Conservation (phyloP, 2,888 invertebrate genomes). For the Chloroclystis v-ata region DNA sequence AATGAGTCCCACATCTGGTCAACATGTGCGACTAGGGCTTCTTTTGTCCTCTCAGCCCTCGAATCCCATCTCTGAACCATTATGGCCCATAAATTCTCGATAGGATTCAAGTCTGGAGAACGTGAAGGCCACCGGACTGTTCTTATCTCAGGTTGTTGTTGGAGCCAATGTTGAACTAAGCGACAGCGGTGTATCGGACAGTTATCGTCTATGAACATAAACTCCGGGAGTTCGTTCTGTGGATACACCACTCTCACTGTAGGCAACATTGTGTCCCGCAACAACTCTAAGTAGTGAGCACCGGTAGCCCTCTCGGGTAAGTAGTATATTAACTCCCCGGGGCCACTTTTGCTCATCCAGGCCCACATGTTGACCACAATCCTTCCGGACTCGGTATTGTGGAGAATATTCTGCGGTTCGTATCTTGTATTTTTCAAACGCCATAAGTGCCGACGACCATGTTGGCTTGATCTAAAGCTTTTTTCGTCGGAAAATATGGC, state of each 20-base stretch:
- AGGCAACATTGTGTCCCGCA: neutral
- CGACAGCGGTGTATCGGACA: neutral
- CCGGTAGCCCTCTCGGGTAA: neutral
- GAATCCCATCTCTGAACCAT: too few species aligned
- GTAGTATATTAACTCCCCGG: neutral
- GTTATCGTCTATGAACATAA: neutral
- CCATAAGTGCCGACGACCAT: conserved; percentile 24
- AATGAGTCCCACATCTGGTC: too few species aligned
- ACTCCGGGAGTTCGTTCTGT: neutral
- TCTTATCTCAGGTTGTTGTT: neutral
- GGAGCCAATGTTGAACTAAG: neutral
- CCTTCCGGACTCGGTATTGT: neutral
- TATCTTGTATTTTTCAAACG: conserved; percentile 21
- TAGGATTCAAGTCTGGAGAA: neutral
- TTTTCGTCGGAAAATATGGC: conserved; percentile 27
- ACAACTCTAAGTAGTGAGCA: neutral
- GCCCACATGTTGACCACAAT: neutral
- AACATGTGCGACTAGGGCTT: too few species aligned
- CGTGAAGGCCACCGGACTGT: neutral
- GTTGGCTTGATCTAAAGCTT: conserved; percentile 16
- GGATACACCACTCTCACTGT: neutral
- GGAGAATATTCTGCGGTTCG: conserved; percentile 1
- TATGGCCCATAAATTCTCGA: too few species aligned
- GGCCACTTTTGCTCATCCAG: neutral
- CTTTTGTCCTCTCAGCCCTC: too few species aligned